Conservation (phyloP, 2,113 vertebrate species). For the Prietella phreatophila region DNA sequence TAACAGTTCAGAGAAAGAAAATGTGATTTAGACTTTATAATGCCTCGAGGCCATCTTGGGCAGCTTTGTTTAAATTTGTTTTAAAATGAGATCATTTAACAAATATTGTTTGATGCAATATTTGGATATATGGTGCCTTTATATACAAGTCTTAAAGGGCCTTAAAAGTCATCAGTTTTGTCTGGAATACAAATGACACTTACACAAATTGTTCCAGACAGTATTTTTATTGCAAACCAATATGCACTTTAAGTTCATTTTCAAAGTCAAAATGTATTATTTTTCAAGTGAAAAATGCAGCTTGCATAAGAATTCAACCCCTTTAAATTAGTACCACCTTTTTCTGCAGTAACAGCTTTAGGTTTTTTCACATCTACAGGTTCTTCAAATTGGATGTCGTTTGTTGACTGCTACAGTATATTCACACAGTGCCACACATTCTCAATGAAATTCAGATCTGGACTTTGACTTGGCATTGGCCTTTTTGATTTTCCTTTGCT, state of each 20-base stretch:
- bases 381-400: not conserved
- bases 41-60: not conserved
- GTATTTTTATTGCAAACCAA: constrained; percentile 4
- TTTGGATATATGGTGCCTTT: not conserved
- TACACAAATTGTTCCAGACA: not conserved
- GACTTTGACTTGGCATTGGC: not conserved
- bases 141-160: not conserved
- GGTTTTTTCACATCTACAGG: not conserved
- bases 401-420: not conserved
- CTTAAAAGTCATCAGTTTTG: not conserved
- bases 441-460: not conserved
- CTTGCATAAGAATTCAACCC: not conserved
- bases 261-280: not conserved
- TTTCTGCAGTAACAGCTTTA: not conserved
- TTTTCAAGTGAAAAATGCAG: not conserved
- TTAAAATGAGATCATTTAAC: not conserved
- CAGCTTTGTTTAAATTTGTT: not conserved
- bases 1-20: not conserved
- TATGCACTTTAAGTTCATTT: not conserved
- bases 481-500: not conserved
- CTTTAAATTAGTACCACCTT: not conserved
- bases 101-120: not conserved
- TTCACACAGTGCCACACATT: not conserved
- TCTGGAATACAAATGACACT: not conserved
- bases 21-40: not conserved